Evolutionary conservation across 2,113 vertebrate species (phyloP), one percentile per base, ranked within the genome.

Genomic region (Podilymbus podiceps): DNA sequence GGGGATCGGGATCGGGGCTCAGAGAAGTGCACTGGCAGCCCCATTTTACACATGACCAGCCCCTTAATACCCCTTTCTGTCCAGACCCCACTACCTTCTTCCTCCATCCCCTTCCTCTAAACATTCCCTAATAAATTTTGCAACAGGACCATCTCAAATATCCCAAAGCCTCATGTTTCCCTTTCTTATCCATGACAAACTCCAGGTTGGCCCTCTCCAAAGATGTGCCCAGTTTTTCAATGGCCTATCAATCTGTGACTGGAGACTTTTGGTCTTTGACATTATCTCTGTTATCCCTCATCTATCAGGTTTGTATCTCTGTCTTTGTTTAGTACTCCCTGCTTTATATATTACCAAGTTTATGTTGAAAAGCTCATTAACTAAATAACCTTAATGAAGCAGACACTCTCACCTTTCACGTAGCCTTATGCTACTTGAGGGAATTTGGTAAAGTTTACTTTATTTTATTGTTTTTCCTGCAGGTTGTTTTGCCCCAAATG

Each of bases 31-130:
- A 10, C 30, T 31, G 30, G 21, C 38, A 58, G 19, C 12, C 33
- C 11, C 1, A 0, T 82, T 82, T 63, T 46, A 38, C 30, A 33
- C 0, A 1, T 52, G 56, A 38, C 6, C 47, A 62, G 22, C 3
- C 10, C 56, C 38, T 33, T 17, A 25, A 13, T n/a, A 47, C 5
- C 4, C 18, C 6, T 66, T 59, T 55, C 30, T 53, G 59, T 22
- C 24, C 38, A 18, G 19, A 19, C 17, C 14, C 12, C 9, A 23
- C 23, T 73, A 31, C 5, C 15, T 78, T 94, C 20, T 83, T 46
- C 14, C 11, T 6, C 17, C 22, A 46, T 49, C 8, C 15, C 11
- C 20, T 73, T 25, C 5, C 33, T 18, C 31, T 44, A 53, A 44
- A 22, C 11, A 10, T n/a, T 44, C 27, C 47, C 40, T 47, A n/a